Base-by-base conservation (phyloP, 2,113 vertebrate genomes). In the Bubo bubo region DNA sequence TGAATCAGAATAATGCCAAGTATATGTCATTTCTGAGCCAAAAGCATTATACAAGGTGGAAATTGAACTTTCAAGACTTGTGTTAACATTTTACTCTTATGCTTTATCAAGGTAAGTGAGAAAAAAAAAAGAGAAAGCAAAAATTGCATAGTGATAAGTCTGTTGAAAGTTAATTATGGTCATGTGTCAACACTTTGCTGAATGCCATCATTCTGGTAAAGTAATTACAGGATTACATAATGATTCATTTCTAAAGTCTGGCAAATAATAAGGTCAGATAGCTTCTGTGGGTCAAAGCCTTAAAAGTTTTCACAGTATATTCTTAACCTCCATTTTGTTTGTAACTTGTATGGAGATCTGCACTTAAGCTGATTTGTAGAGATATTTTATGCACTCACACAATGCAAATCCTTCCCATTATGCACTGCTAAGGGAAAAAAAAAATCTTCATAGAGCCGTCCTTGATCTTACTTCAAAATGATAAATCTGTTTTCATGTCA, bases 401-500 rank as follows among this genome's bases (percentile, higher is more conserved):
- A 90, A 95, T 79, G 75, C 67, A 98, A 96, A 97, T 90, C 37
- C 53, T 81, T 96, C 93, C 87, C 70, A 88, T 92, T 97, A 97
- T 91, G 88, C 45, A 55, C 68, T 93, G 58, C 41, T 93, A 90
- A 95, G 74, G 7, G 45, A 50, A 94, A 56, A 96, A 90, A 92
- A 64, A 17, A 24, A 28, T 58, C 85, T 90, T 67, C 34, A 81
- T 8, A 37, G 50, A 75, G 21, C 43, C 0, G 4, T 83, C 60
- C 97, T 96, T 88, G 94, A 95, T 85, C 64, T 93, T 87, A 79
- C 94, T 92, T 97, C 96, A 88, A 94, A 92, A 98, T 83, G 95
- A 91, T 95, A 95, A 95, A 97, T 95, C 73, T 95, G 80, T 86
- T 91, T 96, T 95, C 74, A 74, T 90, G 92, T 95, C 90, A 79